Base-by-base conservation (phyloP, 2,888 invertebrate species). In the Polyommatus iphigenia region DNA sequence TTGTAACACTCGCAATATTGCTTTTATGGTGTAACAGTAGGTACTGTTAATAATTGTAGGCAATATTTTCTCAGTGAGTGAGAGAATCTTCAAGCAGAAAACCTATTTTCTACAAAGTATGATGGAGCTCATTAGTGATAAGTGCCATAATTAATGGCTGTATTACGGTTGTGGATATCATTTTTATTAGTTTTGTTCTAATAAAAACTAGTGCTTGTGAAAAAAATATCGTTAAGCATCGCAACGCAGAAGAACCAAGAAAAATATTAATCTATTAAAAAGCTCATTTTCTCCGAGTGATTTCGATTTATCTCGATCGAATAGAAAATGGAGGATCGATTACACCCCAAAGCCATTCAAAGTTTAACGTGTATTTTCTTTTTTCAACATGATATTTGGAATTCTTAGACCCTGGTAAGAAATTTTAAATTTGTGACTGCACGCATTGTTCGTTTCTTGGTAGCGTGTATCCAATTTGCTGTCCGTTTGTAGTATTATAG, bases 361-460 rank as follows among this genome's bases (percentile, higher is more conserved):
- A 80, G 82, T 89, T 90, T 91, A 88, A 82, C 82, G 83, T 89
- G 85, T 90, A 86, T 91, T 92, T 92, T 93, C 88, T 90, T 85
- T 92, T 83, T 93, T 89, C 92, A 92, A 90, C 90, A 89, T 91
- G 92, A 87, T 90, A 88, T 81, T 77, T 91, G 92, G 93, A 88
- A 88, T 86, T 89, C 85, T 87, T 92, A 93, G 93, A 93, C 87
- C 89, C 91, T 88, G 93, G 93, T 93, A 93, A 93, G 93, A 92
- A 85, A 82, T 80, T 80, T 82, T 80, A 79, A 76, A 79, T 79
- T 79, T 79, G 80, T 81, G 81, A 72, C 78, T 80, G 81, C 72
- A 77, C 71, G 57, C 57, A 77, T 24, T 59, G 72, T 29, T 15
- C 71, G 77, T 77, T 32, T 77, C 46, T 77, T 62, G 57, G 32